Base-by-base conservation (phyloP, 2,113 vertebrate species). In the Zosterops japonicus region DNA sequence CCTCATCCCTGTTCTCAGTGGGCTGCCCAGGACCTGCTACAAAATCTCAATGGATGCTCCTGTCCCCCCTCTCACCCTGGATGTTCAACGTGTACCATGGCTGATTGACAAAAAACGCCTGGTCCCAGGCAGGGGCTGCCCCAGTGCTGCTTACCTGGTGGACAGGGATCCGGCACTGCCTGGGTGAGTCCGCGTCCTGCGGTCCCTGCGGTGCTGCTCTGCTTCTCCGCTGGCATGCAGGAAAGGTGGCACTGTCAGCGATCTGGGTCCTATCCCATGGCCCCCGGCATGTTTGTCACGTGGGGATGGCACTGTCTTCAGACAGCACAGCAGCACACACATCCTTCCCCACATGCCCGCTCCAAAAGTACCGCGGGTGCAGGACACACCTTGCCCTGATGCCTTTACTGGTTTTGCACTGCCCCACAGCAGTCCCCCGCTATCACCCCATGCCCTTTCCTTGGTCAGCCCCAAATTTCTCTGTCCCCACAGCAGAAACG, bases 301-400 rank as follows among this genome's bases (percentile, higher is more conserved):
- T 4, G 1, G 25, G 68, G 65, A 50, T 4, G 35, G 24, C 24
- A 15, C 56, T 9, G 0, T 55, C 85, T 72, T 56, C 82, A 35
- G 75, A 36, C 3, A 3, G 53, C 31, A 24, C 0, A 0, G 52
- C 0, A 0, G 8, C 61, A 29, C 3, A 0, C 36, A 16, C 6
- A 1, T 53, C 55, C 25, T 59, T 56, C 44, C 44, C 63, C 13
- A 0, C 0, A 1, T 10, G 29, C 68, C 53, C 0, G 0, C 42
- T 47, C 75, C 65, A 8, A 8, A 67, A 57, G 18, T 7, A 35
- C 22, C 19, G 2, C 6, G 23, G 63, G 60, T 2, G 3, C 2
- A 5, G 87, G 78, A 74, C 31, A 53, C 1, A 4, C 52, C n/a
- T 59, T 3, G 7, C 17, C 70, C 39, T 6, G 7, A 7, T 4